Conservation (phyloP, 2,113 vertebrate species). For the Argyrosomus japonicus region DNA sequence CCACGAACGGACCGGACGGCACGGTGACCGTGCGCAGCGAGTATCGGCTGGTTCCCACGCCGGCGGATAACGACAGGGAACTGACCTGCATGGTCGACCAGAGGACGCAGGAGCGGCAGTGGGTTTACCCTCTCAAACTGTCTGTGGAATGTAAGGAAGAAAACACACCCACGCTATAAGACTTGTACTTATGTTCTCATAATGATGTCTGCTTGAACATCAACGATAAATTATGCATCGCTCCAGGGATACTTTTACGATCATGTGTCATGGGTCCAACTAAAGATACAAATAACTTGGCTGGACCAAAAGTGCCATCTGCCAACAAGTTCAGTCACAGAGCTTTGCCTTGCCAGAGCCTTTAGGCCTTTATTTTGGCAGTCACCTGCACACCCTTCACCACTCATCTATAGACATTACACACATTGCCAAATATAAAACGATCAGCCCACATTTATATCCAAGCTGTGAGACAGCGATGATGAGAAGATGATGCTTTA, state of each 20-base stretch:
- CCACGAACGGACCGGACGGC: slow-evolving; percentile 74
- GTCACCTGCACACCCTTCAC: slow-evolving; percentile 1
- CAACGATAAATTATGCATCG: background rate
- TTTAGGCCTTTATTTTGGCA: slow-evolving; percentile 14
- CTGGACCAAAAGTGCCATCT: background rate
- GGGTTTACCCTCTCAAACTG: slow-evolving; percentile 70
- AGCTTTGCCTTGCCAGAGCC: background rate
- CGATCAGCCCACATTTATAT: background rate
- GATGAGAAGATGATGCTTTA: background rate
- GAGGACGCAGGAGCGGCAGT: slow-evolving; percentile 71
- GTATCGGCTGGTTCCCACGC: slow-evolving; percentile 79
- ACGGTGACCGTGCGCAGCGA: slow-evolving; percentile 87
- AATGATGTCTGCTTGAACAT: no score
- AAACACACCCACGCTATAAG: background rate
- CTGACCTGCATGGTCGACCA: slow-evolving; percentile 81
- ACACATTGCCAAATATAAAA: background rate
- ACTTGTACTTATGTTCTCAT: background rate
- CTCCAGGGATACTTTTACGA: background rate
- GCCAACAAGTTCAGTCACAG: background rate
- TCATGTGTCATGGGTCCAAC: background rate
- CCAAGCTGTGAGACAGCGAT: background rate
- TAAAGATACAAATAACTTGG: background rate
- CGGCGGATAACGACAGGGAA: slow-evolving; percentile 73
- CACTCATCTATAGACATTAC: background rate
- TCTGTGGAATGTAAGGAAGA: slow-evolving; percentile 82